Percentiles rank a stretch among this genome's conserved stretches.
These are phyloP conservation scores for Acrobasis suavella DNA, from an alignment of 2,888 invertebrate genomes.

Conservation along the genomic window DNA sequence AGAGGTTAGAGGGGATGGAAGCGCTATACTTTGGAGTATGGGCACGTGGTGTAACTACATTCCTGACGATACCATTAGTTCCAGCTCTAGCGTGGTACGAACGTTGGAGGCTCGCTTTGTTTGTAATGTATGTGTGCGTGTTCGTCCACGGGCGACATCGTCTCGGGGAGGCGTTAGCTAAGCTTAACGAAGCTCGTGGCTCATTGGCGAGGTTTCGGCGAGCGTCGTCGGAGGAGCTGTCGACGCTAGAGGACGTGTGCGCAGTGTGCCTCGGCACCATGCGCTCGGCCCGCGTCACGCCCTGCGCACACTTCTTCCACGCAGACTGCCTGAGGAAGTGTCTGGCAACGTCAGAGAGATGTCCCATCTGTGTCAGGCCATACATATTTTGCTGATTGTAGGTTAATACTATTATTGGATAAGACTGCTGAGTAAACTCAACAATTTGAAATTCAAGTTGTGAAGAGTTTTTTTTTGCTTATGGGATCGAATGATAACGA, in stretches of 20 bases:
- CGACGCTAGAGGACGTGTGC: slow-evolving; percentile 88
- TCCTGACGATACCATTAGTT: slow-evolving; percentile 80
- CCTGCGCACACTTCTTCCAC: slow-evolving; percentile 91
- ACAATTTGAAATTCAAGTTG: slow-evolving; percentile 35
- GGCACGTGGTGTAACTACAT: slow-evolving; percentile 82
- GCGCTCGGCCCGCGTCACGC: slow-evolving; percentile 88
- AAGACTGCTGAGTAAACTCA: slow-evolving; percentile 54
- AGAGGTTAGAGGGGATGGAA: slow-evolving; percentile 87
- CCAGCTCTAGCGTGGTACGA: slow-evolving; percentile 81
- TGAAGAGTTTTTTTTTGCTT: slow-evolving; percentile 28
- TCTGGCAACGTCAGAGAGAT: slow-evolving; percentile 86
- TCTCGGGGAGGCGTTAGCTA: slow-evolving; percentile 77
- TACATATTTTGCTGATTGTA: slow-evolving; percentile 78
- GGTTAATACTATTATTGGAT: slow-evolving; percentile 37
- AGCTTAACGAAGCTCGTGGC: slow-evolving; percentile 83
- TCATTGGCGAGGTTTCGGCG: slow-evolving; percentile 84
- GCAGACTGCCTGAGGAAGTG: slow-evolving; percentile 89
- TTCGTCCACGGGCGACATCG: slow-evolving; percentile 85
- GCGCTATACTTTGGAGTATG: slow-evolving; percentile 86
- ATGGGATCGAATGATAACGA: background rate
- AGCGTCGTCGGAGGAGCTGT: slow-evolving; percentile 85
- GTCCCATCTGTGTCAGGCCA: slow-evolving; percentile 89
- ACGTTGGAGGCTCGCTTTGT: slow-evolving; percentile 81
- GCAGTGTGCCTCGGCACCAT: slow-evolving; percentile 88
- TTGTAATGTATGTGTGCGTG: slow-evolving; percentile 85